These are phyloP conservation scores for Macaca mulatta DNA, from an alignment of 2,113 vertebrate genomes.

Conservation along the genomic window DNA sequence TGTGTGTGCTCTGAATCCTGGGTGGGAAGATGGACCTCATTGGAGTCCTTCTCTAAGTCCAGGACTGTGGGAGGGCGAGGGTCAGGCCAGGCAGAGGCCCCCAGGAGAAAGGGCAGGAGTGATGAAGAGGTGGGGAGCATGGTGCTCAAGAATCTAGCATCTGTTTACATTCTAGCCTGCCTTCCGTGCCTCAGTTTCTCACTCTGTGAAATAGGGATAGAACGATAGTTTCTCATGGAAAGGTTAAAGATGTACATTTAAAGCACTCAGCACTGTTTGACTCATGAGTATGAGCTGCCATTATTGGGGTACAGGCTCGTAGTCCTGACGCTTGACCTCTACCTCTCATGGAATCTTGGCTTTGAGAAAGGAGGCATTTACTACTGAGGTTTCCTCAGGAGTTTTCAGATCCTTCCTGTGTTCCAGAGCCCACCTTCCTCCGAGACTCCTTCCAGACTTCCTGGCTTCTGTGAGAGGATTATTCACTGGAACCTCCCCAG, in stretches of 20 bases:
- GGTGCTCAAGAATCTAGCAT: background rate
- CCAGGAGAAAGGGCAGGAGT: background rate
- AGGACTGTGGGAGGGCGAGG: accelerated
- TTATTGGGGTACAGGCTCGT: background rate
- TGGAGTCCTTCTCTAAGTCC: background rate
- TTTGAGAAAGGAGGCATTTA: background rate
- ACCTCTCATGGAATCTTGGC: background rate
- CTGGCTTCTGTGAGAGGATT: background rate
- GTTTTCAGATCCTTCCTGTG: background rate
- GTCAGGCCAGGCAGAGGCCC: background rate
- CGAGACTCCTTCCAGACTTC: background rate
- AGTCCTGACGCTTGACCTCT: background rate
- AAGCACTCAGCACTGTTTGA: background rate
- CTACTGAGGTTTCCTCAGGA: background rate
- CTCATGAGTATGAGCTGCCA: accelerated
- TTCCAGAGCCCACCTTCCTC: background rate
- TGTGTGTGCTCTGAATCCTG: background rate
- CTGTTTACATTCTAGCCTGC: background rate
- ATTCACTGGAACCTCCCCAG: background rate
- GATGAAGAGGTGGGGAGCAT: background rate
- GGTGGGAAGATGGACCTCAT: background rate
- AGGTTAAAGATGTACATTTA: background rate
- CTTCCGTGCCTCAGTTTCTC: background rate
- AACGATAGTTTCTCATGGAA: background rate
- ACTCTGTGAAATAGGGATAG: background rate